A percentile compares a stretch with the other conserved stretches of the same genome.
Evolutionary conservation across 2,888 invertebrate genomes (phyloP).

Genomic region (Catocala fraxini): DNA sequence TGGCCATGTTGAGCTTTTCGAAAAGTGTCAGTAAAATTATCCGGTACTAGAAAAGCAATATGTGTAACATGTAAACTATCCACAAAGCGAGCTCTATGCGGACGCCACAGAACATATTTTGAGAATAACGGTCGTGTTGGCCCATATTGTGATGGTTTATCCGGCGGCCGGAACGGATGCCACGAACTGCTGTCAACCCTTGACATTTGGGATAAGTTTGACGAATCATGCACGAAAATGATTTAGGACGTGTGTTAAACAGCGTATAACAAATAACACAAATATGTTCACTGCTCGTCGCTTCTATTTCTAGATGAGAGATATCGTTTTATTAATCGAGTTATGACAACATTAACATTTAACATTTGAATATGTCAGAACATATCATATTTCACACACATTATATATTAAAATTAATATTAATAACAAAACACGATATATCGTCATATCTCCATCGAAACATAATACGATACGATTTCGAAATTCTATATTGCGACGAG

Average conservation of each 20-base stretch:
- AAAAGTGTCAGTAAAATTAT: conserved; percentile 58
- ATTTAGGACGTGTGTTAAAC: conserved; percentile 69
- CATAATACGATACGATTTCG: conserved; percentile 61
- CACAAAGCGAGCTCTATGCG: conserved; percentile 57
- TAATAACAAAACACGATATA: conserved; percentile 49
- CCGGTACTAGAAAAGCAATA: conserved; percentile 64
- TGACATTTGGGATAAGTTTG: conserved; percentile 82
- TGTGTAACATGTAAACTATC: conserved; percentile 50
- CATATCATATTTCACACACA: conserved; percentile 62
- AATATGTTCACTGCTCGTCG: conserved; percentile 45
- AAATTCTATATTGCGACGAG: conserved; percentile 62
- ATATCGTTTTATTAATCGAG: conserved; percentile 43
- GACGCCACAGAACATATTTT: conserved; percentile 55
- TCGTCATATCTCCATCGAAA: conserved; percentile 58
- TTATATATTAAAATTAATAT: conserved; percentile 55
- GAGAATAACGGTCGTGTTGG: conserved; percentile 31
- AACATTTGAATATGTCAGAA: conserved; percentile 50
- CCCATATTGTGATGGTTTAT: conserved; percentile 68
- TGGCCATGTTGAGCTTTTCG: conserved; percentile 60
- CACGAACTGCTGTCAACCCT: conserved; percentile 84
- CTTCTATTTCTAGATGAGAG: conserved; percentile 31
- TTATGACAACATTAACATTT: conserved; percentile 53
- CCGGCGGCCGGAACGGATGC: conserved; percentile 76
- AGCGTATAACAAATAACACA: conserved; percentile 51
- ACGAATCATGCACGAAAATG: conserved; percentile 79